These are phyloP conservation scores for Agrochola lota DNA, from an alignment of 2,888 invertebrate species.

Conservation along the genomic window DNA sequence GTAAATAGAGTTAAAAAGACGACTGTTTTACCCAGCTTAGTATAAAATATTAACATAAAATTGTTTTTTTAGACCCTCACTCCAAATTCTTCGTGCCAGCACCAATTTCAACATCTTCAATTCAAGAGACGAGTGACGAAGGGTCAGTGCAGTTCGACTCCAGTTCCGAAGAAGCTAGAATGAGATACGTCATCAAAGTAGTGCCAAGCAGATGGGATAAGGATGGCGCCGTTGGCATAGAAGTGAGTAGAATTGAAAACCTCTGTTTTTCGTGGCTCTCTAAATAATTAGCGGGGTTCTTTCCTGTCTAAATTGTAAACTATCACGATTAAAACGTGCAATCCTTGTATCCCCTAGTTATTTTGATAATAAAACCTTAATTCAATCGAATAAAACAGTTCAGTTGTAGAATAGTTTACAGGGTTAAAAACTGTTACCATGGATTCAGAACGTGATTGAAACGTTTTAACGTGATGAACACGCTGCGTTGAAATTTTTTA, in stretches of 20 bases:
- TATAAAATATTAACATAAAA: neutral
- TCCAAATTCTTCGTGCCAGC: constrained; percentile 84
- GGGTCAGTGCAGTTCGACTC: constrained; percentile 86
- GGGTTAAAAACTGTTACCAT: too few relatives aligned
- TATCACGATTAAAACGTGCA: too few relatives aligned
- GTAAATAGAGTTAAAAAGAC: neutral
- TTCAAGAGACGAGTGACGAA: constrained; percentile 87
- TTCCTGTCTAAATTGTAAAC: too few relatives aligned
- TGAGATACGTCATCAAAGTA: constrained; percentile 84
- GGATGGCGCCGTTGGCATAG: constrained; percentile 77
- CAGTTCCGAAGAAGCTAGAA: constrained; percentile 85
- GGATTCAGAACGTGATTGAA: too few relatives aligned
- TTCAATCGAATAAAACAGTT: neutral
- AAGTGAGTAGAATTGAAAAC: constrained; percentile 72
- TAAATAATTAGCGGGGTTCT: neutral
- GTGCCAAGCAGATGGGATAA: constrained; percentile 80
- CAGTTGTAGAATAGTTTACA: constrained; percentile 74
- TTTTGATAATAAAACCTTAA: too few relatives aligned
- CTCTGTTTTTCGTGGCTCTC: neutral
- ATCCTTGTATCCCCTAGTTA: neutral
- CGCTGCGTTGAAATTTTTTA: too few relatives aligned
- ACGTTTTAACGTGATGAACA: too few relatives aligned
- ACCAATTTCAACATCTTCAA: constrained; percentile 78
- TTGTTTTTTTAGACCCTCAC: constrained; percentile 76
- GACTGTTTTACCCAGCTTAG: neutral